Conservation (phyloP, 2,113 vertebrate genomes). For the Jacana jacana region DNA sequence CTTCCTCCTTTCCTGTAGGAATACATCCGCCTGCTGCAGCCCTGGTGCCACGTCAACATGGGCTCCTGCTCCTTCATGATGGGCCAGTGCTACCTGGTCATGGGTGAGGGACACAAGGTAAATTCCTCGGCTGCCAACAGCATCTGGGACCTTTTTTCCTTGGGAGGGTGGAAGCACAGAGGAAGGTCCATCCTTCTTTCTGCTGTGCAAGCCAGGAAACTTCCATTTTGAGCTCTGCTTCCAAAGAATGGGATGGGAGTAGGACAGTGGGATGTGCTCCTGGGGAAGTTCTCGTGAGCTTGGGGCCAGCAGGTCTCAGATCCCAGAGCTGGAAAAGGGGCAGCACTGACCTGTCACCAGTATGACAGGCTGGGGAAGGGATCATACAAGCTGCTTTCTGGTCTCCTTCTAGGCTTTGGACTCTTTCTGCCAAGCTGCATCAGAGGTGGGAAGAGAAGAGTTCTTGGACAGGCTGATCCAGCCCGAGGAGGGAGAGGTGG, state of each 20-base stretch:
- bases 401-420: constrained; percentile 83
- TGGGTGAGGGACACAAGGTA: constrained; percentile 94
- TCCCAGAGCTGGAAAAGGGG: neutral
- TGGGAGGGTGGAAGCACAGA: neutral
- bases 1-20: constrained; percentile 73
- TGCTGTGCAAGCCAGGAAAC: neutral
- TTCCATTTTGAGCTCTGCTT: neutral
- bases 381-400: neutral
- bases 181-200: neutral
- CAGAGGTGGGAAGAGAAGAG: constrained; percentile 92
- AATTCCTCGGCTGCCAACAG: neutral
- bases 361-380: neutral
- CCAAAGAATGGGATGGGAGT: too few species aligned
- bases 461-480: constrained; percentile 86
- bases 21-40: constrained; percentile 86
- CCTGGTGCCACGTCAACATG: constrained; percentile 93
- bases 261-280: rapidly evolving
- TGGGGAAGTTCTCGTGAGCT: neutral
- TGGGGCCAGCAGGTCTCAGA: rapidly evolving
- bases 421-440: constrained; percentile 88
- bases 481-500: constrained; percentile 81
- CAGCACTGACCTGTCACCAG: neutral
- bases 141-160: neutral
- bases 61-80: constrained; percentile 93
- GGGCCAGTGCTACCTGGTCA: constrained; percentile 90